phyloP scores from a whole-genome alignment of 2,797 vertebrate genomes.

The Parotocinclus haroldoi region DNA sequence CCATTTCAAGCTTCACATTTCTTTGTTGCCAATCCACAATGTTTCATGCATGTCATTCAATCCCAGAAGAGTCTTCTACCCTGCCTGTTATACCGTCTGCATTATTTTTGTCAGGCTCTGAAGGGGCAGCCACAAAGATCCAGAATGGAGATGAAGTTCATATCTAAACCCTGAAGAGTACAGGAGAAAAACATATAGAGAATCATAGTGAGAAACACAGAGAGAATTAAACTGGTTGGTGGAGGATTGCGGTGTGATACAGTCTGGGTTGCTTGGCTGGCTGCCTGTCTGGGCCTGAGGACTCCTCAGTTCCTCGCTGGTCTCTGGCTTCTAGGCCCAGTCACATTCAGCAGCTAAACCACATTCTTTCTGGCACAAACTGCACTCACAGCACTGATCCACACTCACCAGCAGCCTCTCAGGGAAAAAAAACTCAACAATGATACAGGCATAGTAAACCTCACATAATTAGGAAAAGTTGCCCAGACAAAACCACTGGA shows the following conservation, averaged over 20 bases:
- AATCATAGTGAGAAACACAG: constrained; percentile 10
- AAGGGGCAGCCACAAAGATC: constrained; percentile 16
- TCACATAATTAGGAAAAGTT: constrained; percentile 7
- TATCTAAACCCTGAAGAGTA: constrained; percentile 7
- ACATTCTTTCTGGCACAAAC: constrained; percentile 39
- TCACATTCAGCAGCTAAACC: constrained; percentile 54
- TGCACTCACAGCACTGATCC: constrained; percentile 41
- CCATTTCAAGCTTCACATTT: constrained; percentile 7
- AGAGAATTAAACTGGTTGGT: constrained; percentile 15
- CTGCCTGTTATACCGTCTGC: constrained; percentile 16
- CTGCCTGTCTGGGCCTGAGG: constrained; percentile 51
- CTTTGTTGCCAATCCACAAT: constrained; percentile 17
- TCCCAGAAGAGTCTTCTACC: constrained; percentile 12
- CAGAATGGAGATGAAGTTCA: constrained; percentile 34
- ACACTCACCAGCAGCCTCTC: constrained; percentile 32
- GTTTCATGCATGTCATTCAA: constrained; percentile 17
- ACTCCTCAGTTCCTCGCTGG: constrained; percentile 42
- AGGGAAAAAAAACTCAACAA: constrained; percentile 31
- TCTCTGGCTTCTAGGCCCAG: constrained; percentile 44
- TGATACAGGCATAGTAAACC: constrained; percentile 22
- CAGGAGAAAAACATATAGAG: constrained; percentile 46
- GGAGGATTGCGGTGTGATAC: constrained; percentile 25
- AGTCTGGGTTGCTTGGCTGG: constrained; percentile 50
- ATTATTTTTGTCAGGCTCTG: constrained; percentile 32
- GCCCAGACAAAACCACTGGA: constrained; percentile 3